Evolutionary conservation across 2,113 vertebrate genomes (phyloP).

Genomic region (Sakesphorus luctuosus): DNA sequence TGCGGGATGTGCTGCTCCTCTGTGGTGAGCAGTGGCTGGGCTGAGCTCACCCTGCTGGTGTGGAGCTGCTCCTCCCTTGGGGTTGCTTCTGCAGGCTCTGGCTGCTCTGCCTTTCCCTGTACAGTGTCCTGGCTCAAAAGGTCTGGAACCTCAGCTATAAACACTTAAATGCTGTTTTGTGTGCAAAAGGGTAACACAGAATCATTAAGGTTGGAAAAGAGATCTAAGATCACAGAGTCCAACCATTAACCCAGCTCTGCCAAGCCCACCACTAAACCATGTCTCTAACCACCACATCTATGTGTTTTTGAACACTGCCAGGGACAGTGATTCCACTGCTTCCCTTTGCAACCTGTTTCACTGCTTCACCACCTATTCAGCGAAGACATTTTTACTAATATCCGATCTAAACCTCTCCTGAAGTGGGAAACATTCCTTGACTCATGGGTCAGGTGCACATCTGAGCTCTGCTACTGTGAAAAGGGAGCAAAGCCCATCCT

Average conservation of each 20-base stretch:
- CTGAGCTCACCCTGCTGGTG: fast-evolving
- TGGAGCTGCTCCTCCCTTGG: not conserved
- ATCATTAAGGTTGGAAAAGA: not conserved
- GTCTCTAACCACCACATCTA: not conserved
- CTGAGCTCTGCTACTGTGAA: not conserved
- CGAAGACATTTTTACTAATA: not conserved
- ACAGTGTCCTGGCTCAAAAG: not conserved
- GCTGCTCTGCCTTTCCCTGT: not conserved
- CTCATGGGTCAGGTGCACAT: fast-evolving
- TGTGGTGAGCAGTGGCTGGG: not conserved
- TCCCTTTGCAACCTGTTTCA: not conserved
- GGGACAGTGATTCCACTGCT: not conserved
- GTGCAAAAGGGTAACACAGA: not conserved
- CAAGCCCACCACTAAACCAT: not conserved
- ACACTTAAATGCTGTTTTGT: not conserved
- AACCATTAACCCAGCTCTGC: not conserved
- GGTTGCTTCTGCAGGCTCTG: not conserved
- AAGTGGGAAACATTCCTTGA: not conserved
- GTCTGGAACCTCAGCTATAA: not conserved
- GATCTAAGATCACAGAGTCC: not conserved
- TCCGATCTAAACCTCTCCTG: not conserved
- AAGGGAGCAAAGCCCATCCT: not conserved
- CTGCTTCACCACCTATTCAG: not conserved
- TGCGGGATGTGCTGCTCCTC: fast-evolving
- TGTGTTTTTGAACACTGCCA: not conserved